Evolutionary conservation across 2,797 vertebrate genomes (phyloP), one percentile per base, ranked within the genome.

Genomic region (Gymnoscopelus microlampas): DNA sequence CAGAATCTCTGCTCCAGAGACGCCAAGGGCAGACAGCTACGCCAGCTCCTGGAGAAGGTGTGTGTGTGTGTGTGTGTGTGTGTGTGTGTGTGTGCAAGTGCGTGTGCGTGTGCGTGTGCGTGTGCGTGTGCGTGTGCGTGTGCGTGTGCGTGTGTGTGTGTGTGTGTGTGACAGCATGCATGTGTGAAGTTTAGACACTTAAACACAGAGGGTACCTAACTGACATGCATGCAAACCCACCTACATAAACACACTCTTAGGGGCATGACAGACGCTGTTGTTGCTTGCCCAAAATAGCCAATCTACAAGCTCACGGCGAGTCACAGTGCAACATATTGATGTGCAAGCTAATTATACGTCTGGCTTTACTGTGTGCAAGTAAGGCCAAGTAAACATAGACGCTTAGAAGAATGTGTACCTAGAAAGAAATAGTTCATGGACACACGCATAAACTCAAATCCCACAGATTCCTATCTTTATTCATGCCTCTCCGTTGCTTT

Each of bases 1-100:
- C 98, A 99, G 88, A 99, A 95, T 74, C 92, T 99, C 32, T 99
- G 98, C 77, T 98, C 98, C 60, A 94, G 96, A 86, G 98, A 99
- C 82, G 97, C 98, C 91, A 98, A 98, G 91, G 98, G 96, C 91
- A 93, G 94, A 71, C 98, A 99, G 67, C 96, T 99, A 62, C 95
- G 96, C 60, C 97, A 98, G 39, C 95, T 99, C 48, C 94, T 99
- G 85, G 98, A 99, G 88, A 99, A 99, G 96, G 97, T 96, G 85
- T 71, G 66, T 81, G 67, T 23, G 64, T 53, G 49, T 32, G 24
- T 13, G 26, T 32, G 44, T n/a, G 13, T 26, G 12, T 29, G 49
- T 50, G 57, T 32, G 39, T 56, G 50, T 13, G 53, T 48, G 32
- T 54, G 51, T 53, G 61, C 35, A 5, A n/a, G 60, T 53, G 61